Conservation (phyloP, 1,140 invertebrate genomes). For the Euglossa dilemma region DNA sequence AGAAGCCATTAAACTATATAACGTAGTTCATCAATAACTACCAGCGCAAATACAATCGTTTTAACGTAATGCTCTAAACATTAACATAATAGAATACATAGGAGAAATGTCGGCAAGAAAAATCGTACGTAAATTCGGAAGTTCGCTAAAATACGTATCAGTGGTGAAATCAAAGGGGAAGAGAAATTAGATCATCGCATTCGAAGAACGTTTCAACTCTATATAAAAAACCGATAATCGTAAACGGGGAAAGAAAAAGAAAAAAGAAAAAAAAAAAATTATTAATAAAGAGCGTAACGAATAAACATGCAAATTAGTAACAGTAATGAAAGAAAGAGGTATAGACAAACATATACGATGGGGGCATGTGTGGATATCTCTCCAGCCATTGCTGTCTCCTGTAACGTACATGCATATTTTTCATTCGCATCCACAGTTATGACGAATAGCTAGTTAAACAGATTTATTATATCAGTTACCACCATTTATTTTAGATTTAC, state of each 20-base stretch:
- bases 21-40: conserved; percentile 4
- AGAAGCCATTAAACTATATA: conserved; percentile 22
- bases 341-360: conserved; percentile 79
- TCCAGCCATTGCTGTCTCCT: conserved; percentile 77
- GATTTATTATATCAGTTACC: conserved; percentile 26
- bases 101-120: neutral
- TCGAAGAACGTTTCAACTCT: conserved; percentile 29
- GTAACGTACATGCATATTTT: conserved; percentile 74
- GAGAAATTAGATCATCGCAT: conserved; percentile 16
- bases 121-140: neutral
- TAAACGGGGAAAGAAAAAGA: no score
- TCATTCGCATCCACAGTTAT: conserved; percentile 52
- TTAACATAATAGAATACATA: neutral
- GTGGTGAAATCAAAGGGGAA: conserved; percentile 6
- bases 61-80: conserved; percentile 23
- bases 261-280: conserved; percentile 18
- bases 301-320: conserved; percentile 69
- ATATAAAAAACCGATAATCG: neutral
- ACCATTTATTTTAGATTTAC: conserved; percentile 35
- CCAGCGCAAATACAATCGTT: neutral
- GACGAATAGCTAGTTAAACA: conserved; percentile 49
- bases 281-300: conserved; percentile 41
- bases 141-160: conserved; percentile 2
- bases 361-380: conserved; percentile 75
- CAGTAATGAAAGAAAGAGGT: conserved; percentile 70